These are phyloP conservation scores for Eupithecia inturbata DNA, from an alignment of 2,888 invertebrate species.

Conservation along the genomic window DNA sequence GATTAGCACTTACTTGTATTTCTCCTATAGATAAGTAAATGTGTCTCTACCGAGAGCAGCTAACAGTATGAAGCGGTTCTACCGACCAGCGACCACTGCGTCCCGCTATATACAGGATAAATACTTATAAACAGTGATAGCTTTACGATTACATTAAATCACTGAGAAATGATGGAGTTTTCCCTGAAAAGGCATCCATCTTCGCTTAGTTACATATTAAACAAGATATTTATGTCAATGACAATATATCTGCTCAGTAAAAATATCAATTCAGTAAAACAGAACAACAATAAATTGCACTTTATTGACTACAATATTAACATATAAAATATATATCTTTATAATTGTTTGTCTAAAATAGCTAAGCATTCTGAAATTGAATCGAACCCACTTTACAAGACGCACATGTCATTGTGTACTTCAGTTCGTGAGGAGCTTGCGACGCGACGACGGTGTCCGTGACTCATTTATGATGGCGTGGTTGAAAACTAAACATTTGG, in stretches of 20 bases:
- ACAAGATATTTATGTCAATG: neutral
- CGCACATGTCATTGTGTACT: neutral
- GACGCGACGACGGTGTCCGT: neutral
- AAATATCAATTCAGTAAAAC: neutral
- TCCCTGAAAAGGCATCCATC: neutral
- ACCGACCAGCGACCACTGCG: neutral
- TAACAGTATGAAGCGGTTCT: neutral
- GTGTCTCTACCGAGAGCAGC: neutral
- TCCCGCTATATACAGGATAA: neutral
- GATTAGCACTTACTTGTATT: neutral
- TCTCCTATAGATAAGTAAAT: neutral
- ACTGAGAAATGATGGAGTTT: neutral
- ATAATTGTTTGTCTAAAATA: neutral
- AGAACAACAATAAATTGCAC: neutral
- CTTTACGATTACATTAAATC: conserved; percentile 3
- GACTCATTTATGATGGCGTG: neutral
- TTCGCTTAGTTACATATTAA: neutral
- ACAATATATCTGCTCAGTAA: neutral
- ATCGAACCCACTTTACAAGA: neutral
- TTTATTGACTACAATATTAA: too few species aligned
- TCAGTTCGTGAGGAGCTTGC: neutral
- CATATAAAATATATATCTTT: neutral
- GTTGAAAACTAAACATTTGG: neutral
- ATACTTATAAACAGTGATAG: neutral
- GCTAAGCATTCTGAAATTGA: neutral